Evolutionary conservation across 1,140 invertebrate genomes (phyloP).

Genomic region (Pseudomyrmex pallidus): DNA sequence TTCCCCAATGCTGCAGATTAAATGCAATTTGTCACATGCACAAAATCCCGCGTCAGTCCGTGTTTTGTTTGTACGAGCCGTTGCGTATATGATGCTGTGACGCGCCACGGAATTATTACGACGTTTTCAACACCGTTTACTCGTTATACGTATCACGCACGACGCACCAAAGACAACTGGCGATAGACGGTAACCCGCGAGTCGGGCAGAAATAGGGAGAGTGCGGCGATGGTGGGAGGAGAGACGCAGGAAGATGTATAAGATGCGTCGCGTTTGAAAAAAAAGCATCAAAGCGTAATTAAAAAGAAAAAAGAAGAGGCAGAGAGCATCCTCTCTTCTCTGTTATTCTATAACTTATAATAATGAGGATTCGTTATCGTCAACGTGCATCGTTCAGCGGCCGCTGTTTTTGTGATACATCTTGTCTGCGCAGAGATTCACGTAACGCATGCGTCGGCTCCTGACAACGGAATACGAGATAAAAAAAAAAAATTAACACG

Average conservation of each 20-base stretch:
- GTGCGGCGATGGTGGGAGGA: slow-evolving; percentile 40
- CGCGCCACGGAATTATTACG: background rate
- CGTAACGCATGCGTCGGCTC: too few relatives aligned
- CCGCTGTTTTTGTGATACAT: too few relatives aligned
- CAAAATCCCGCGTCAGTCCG: background rate
- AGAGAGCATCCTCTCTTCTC: background rate
- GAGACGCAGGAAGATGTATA: background rate
- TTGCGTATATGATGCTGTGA: background rate
- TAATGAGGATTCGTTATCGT: background rate
- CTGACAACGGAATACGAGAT: too few relatives aligned
- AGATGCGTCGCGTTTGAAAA: slow-evolving; percentile 19
- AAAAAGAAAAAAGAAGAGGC: background rate
- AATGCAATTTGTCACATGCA: background rate
- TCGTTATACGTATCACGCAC: background rate
- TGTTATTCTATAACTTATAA: background rate
- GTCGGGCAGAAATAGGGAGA: slow-evolving; percentile 66
- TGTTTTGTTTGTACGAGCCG: background rate
- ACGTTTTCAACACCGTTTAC: background rate
- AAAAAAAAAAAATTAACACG: too few relatives aligned
- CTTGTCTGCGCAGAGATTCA: too few relatives aligned
- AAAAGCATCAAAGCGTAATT: background rate
- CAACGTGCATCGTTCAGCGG: too few relatives aligned
- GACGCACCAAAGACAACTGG: slow-evolving; percentile 76
- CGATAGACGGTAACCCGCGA: slow-evolving; percentile 52
- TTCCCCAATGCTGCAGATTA: too few relatives aligned